These are phyloP conservation scores for Drosophila willistoni DNA, from an alignment of 1,140 invertebrate genomes.

Conservation along the genomic window DNA sequence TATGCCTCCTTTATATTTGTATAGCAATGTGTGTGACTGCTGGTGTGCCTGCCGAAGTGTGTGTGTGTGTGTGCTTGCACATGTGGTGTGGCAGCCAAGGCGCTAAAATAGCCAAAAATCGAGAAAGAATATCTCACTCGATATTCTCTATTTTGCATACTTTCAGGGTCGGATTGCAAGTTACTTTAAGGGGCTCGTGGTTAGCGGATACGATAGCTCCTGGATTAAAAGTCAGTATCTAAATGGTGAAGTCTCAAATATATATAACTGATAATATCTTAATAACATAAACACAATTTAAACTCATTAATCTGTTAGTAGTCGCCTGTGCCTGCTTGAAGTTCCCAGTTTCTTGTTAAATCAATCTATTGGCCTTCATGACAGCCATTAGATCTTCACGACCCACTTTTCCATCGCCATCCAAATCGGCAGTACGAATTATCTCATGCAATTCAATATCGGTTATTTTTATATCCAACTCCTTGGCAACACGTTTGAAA, in stretches of 20 bases:
- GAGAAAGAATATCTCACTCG: constrained; percentile 9
- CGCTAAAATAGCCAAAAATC: constrained; percentile 11
- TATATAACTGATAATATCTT: too few relatives aligned
- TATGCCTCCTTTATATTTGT: constrained; percentile 42
- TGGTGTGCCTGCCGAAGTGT: neutral
- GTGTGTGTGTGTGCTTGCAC: constrained; percentile 9
- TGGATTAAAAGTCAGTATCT: too few relatives aligned
- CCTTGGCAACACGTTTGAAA: constrained; percentile 95
- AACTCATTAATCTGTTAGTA: too few relatives aligned
- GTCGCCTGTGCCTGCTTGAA: too few relatives aligned
- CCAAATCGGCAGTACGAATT: constrained; percentile 87
- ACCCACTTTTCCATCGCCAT: constrained; percentile 58
- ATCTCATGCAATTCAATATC: constrained; percentile 98
- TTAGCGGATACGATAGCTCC: too few relatives aligned
- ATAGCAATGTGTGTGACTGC: neutral
- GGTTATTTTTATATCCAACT: constrained; percentile 96
- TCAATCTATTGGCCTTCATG: constrained; percentile 98
- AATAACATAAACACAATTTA: too few relatives aligned
- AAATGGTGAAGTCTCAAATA: neutral
- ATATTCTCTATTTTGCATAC: constrained; percentile 1
- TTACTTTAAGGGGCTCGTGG: neutral
- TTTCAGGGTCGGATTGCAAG: neutral
- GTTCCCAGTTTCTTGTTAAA: constrained; percentile 84
- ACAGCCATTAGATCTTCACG: constrained; percentile 96
- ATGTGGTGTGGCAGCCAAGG: neutral